A percentile compares a stretch with the other conserved stretches of the same genome.
Conservation (phyloP, 2,888 invertebrate genomes). For the Euzophera pinguis region DNA sequence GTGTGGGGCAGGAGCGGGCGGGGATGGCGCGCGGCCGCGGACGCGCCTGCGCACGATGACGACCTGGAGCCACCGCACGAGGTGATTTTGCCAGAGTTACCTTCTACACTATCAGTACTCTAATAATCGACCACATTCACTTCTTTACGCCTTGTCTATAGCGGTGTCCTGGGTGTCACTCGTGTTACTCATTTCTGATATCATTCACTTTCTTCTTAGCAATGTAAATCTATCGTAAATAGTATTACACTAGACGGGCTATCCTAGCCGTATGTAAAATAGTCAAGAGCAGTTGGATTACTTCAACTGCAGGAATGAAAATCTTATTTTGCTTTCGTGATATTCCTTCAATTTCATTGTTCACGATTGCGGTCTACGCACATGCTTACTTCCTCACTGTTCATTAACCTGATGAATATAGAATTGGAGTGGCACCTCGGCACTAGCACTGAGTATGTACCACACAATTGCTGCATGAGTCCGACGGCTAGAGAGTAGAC, state of each 20-base stretch:
- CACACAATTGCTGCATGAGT: slow-evolving; percentile 62
- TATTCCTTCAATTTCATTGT: slow-evolving; percentile 23
- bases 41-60: slow-evolving; percentile 66
- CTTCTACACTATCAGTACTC: slow-evolving; percentile 58
- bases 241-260: slow-evolving; percentile 17
- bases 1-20: slow-evolving; percentile 74
- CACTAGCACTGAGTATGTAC: slow-evolving; percentile 45
- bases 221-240: slow-evolving; percentile 17
- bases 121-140: slow-evolving; percentile 63
- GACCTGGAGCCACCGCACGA: slow-evolving; percentile 70
- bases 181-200: slow-evolving; percentile 37
- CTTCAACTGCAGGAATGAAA: slow-evolving; percentile 25
- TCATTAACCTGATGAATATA: background rate
- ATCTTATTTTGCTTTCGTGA: slow-evolving; percentile 31
- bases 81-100: slow-evolving; percentile 80
- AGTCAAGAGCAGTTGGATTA: slow-evolving; percentile 19
- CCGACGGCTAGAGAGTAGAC: slow-evolving; percentile 65
- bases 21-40: slow-evolving; percentile 59
- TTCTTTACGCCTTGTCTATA: slow-evolving; percentile 58
- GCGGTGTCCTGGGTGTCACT: slow-evolving; percentile 66
- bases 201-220: slow-evolving; percentile 26
- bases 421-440: slow-evolving; percentile 60
- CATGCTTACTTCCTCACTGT: slow-evolving; percentile 19
- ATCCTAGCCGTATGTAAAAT: slow-evolving; percentile 14
- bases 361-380: slow-evolving; percentile 15